Evolutionary conservation across 2,797 vertebrate species (phyloP), one percentile per base, ranked within the genome.

Genomic region (Poeciliopsis turneri): DNA sequence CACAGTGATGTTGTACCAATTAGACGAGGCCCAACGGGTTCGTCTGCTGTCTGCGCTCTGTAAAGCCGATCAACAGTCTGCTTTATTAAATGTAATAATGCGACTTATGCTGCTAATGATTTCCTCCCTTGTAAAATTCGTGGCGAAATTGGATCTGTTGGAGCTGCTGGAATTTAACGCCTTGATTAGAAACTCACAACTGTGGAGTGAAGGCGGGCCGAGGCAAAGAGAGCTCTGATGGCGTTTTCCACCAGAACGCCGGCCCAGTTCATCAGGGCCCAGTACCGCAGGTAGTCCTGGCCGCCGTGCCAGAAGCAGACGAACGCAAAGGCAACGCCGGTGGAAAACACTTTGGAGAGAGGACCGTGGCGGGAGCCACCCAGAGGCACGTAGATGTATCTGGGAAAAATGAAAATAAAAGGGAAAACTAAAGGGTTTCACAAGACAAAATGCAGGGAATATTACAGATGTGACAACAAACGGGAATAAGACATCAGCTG

Each of bases 231-330:
- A 82, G 92, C 94, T 86, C 87, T 95, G 64, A 96, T 20, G 28
- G 93, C 93, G 2, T 94, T 97, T 93, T 99, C 98, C 82, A 93
- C 82, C 64, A 96, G 89, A 81, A 99, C 93, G 85, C 98, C 97
- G 71, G 95, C 89, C 97, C 98, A 99, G 85, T 99, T 99, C 91
- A 99, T 95, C 0, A 95, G 78, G 0, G 97, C 98, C 98, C 98
- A 99, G 94, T 94, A 96, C 94, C 95, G 97, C 66, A 99, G 90
- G 90, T 99, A 98, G 91, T 96, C 97, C 30, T 98, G 95, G 77
- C 97, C 96, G 30, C 98, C 98, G 0, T 99, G 98, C 98, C 98
- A 99, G 79, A 96, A 96, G 92, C 97, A 98, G 87, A 99, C 96
- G 9, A 99, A 99, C 0, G 96, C 95, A 45, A 99, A 99, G 0